Evolutionary conservation across 2,797 vertebrate genomes (phyloP), one percentile per base, ranked within the genome.

Genomic region (Gymnothorax reevesii): DNA sequence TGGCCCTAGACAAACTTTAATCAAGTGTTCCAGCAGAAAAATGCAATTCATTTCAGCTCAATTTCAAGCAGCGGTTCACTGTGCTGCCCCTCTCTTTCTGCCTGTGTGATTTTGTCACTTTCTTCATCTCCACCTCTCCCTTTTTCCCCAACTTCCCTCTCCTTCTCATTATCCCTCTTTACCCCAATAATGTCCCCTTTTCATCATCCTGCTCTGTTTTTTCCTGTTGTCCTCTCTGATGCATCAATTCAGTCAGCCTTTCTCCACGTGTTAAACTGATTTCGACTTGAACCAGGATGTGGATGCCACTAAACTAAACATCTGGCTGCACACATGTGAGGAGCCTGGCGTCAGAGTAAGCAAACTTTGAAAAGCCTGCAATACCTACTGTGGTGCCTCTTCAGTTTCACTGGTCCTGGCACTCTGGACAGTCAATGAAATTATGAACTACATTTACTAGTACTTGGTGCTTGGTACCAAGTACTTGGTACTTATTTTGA

Each of bases 141-240:
- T 52, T 33, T 33, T 33, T 12, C n/a, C 25, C 17, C 33, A 42
- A n/a, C 55, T 20, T 0, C 25, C 85, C 94, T 93, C 92, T 98
- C 97, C 97, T 20, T 79, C 54, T 71, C 54, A 59, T 25, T 22
- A 57, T 33, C 17, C 52, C 3, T 27, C 73, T 25, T 13, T 52
- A 52, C n/a, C 55, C 17, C 27, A 10, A 20, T 10, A n/a, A 49
- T 25, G 3, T 42, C 33, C 57, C 22, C 0, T 17, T 85, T 94
- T 93, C 92, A 98, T 97, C 97, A 2, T 98, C 97, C 90, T 97
- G 97, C 25, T 98, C 96, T 90, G 7, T 8, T n/a, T 69, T n/a
- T 69, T 22, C n/a, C n/a, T n/a, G 8, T 69, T 25, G n/a, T 25
- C 64, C 22, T 69, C 64, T 69, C 64, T 25, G 64, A n/a, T 25